Evolutionary conservation across 2,797 vertebrate genomes (phyloP).

Genomic region (Euphonia xanthogaster): DNA sequence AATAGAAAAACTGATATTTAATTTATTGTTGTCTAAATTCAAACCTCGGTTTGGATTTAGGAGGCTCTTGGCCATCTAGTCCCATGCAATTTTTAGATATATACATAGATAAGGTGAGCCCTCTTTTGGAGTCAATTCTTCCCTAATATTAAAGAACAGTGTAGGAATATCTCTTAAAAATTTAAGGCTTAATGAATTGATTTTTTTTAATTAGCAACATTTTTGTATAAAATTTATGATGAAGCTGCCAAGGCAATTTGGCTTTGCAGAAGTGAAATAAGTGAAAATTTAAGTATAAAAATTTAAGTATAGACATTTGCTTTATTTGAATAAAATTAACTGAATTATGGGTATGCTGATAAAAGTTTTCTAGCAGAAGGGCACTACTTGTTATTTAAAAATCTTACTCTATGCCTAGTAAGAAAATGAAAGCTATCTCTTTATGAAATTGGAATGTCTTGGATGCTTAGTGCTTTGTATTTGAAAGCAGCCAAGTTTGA

Average conservation of each 20-base stretch:
- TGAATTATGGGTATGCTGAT: not conserved
- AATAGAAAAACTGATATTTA: not conserved
- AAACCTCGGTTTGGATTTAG: not conserved
- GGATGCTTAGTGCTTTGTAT: not conserved
- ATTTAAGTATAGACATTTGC: not conserved
- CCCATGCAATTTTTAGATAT: not conserved
- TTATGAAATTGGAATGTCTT: not conserved
- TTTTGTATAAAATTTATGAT: not conserved
- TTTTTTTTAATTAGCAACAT: not conserved
- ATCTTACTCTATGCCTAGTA: not conserved
- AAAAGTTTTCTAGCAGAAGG: not conserved
- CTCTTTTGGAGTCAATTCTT: not conserved
- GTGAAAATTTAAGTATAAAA: not conserved
- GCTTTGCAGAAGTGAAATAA: not conserved
- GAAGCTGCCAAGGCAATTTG: not conserved
- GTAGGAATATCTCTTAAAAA: not conserved
- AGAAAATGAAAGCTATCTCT: not conserved
- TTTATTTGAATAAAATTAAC: not conserved
- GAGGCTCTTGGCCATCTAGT: not conserved
- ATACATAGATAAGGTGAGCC: not conserved
- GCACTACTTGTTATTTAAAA: not conserved
- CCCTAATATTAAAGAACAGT: not conserved
- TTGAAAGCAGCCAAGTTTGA: not conserved
- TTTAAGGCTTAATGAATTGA: not conserved
- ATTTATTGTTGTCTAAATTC: not conserved